Conservation (phyloP, 1,140 invertebrate genomes). For the Cotesia vestalis region DNA sequence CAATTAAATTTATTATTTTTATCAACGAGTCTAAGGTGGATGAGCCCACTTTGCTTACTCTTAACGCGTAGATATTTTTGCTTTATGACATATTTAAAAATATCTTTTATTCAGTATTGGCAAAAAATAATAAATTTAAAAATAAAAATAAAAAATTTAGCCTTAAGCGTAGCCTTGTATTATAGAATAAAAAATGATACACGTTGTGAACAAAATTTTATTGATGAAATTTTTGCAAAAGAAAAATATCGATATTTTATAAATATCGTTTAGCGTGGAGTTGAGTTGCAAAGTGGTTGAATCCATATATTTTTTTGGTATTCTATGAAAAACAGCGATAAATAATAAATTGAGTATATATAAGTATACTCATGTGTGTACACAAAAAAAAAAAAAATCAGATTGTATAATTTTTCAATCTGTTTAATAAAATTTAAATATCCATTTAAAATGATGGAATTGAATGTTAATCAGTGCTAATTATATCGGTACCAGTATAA, state of each 20-base stretch:
- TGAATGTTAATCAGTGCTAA: conserved; percentile 6
- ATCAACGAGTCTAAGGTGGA: conserved; percentile 41
- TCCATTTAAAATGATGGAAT: too few species aligned
- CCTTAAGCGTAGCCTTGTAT: too few species aligned
- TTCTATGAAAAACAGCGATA: conserved; percentile 15
- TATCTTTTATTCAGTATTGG: neutral
- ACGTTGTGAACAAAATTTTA: conserved; percentile 6
- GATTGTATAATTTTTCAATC: neutral
- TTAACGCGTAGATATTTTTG: conserved; percentile 45
- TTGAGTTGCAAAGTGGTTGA: conserved; percentile 34
- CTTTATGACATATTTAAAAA: conserved; percentile 16
- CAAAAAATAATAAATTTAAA: neutral
- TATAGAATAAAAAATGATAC: neutral
- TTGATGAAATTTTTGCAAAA: neutral
- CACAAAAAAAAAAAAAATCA: too few species aligned
- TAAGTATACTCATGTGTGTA: neutral
- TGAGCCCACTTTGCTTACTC: conserved; percentile 52
- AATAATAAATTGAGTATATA: conserved; percentile 5
- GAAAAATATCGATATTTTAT: conserved; percentile 24
- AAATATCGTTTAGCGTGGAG: conserved; percentile 33
- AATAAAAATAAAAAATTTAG: neutral
- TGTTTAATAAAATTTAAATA: too few species aligned
- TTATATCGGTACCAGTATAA: conserved; percentile 43
- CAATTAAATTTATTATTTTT: too few species aligned
- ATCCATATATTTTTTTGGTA: conserved; percentile 32